These are phyloP conservation scores for Trachurus trachurus DNA, from an alignment of 2,797 vertebrate species.

Conservation along the genomic window DNA sequence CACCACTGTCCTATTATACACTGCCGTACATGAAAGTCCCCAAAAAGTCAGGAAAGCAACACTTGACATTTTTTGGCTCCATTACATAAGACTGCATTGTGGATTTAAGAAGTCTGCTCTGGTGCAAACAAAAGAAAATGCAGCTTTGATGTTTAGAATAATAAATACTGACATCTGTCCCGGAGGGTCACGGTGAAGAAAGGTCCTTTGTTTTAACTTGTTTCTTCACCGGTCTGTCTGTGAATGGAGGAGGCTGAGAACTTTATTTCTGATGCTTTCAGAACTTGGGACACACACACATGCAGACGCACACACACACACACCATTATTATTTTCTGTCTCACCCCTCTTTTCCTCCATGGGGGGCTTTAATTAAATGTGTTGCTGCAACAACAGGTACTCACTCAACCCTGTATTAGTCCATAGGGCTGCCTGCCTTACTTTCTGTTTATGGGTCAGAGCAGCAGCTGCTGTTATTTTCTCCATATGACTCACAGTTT, in stretches of 20 bases:
- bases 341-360: constrained; percentile 47
- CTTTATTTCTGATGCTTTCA: constrained; percentile 48
- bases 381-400: constrained; percentile 72
- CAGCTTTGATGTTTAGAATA: constrained; percentile 87
- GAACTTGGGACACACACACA: constrained; percentile 36
- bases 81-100: constrained; percentile 75
- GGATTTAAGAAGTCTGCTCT: constrained; percentile 55
- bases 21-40: constrained; percentile 80
- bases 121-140: constrained; percentile 75
- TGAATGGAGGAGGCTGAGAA: constrained; percentile 55
- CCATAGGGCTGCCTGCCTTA: constrained; percentile 19
- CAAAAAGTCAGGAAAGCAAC: constrained; percentile 81
- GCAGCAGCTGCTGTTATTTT: constrained; percentile 42
- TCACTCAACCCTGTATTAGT: constrained; percentile 63
- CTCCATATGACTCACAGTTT: constrained; percentile 9
- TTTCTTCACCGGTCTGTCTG: constrained; percentile 72
- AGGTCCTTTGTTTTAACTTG: constrained; percentile 78
- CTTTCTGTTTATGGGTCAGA: constrained; percentile 50
- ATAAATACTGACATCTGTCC: constrained; percentile 85
- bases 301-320: constrained; percentile 1
- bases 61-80: constrained; percentile 76
- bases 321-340: constrained; percentile 21
- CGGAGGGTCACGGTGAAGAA: constrained; percentile 66
- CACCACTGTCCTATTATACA: constrained; percentile 74
- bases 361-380: constrained; percentile 78